Evolutionary conservation across 2,888 invertebrate genomes (phyloP), one percentile per base, ranked within the genome.

Genomic region (Vanessa cardui): DNA sequence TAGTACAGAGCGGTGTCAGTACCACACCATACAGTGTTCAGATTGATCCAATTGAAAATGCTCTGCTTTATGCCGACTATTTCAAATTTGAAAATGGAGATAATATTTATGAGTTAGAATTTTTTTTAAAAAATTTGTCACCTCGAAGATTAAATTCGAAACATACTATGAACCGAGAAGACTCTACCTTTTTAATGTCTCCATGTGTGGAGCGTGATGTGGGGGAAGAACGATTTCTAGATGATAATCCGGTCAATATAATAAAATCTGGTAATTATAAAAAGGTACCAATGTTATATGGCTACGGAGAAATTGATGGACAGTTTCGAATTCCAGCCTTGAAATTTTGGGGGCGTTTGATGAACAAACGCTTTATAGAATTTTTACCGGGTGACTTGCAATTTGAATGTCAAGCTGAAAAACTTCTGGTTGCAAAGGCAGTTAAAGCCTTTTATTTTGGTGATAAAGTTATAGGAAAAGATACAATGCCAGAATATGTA

Each of bases 291-390:
- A 64, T 83, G 46, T 62, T 87, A n/a, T 80, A 78, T 64, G 86
- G 86, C 8, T 83, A 84, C 60, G 68, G 80, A 33, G 74, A 82
- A 18, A 80, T 82, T 80, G 83, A 83, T 70, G 82, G 82, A n/a
- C 67, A 80, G 31, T 63, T 77, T 2, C 69, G 78, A 4, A 21
- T 78, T 1, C 9, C 18, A 0, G 4, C 49, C 1, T 83, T 83
- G 52, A 75, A 81, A 6, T 1, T 12, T 0, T 85, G 82, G 82
- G 80, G 80, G 69, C 49, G 52, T 39, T 60, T 54, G 64, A 87
- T 89, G 84, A 83, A 84, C 75, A 70, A 78, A n/a, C 82, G 80
- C 0, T 87, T 88, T 76, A 78, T 83, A 0, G 79, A 86, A 8
- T 87, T 85, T 62, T 47, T 89, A 20, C 86, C 88, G 2, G 75